phyloP scores from a whole-genome alignment of 2,113 vertebrate species.

The Phrynosoma platyrhinos region DNA sequence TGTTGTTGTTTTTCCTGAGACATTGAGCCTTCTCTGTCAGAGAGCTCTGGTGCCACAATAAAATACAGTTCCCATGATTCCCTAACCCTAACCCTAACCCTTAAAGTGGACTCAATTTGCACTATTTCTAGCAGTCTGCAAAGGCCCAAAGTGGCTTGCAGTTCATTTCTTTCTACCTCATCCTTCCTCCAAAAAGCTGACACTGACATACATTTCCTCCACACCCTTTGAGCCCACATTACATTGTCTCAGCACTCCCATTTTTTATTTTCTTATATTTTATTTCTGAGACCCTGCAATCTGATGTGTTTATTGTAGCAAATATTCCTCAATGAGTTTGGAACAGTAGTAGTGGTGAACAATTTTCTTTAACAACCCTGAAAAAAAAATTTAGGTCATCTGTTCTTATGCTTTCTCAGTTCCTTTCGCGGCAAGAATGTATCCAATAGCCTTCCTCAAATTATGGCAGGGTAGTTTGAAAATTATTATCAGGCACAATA shows the following conservation, averaged over 20 bases:
- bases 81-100: too few relatives aligned
- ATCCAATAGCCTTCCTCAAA: neutral
- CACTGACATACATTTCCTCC: too few relatives aligned
- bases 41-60: too few relatives aligned
- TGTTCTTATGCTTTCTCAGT: neutral
- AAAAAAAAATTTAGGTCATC: too few relatives aligned
- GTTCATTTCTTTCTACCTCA: too few relatives aligned
- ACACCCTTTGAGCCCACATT: too few relatives aligned
- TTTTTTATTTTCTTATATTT: neutral
- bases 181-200: too few relatives aligned
- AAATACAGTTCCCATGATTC: too few relatives aligned
- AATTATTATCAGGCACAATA: neutral
- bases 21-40: too few relatives aligned
- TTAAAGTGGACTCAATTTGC: too few relatives aligned
- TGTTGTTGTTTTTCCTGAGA: too few relatives aligned
- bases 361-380: neutral
- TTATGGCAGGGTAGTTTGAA: neutral
- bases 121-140: too few relatives aligned
- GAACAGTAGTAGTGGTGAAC: neutral
- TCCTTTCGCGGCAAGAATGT: neutral
- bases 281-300: neutral
- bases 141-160: neutral
- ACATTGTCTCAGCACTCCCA: neutral
- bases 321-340: neutral
- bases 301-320: neutral